Percentiles rank a stretch among this genome's conserved stretches.
Conservation (phyloP, 2,888 invertebrate genomes). For the Eupithecia abbreviata region DNA sequence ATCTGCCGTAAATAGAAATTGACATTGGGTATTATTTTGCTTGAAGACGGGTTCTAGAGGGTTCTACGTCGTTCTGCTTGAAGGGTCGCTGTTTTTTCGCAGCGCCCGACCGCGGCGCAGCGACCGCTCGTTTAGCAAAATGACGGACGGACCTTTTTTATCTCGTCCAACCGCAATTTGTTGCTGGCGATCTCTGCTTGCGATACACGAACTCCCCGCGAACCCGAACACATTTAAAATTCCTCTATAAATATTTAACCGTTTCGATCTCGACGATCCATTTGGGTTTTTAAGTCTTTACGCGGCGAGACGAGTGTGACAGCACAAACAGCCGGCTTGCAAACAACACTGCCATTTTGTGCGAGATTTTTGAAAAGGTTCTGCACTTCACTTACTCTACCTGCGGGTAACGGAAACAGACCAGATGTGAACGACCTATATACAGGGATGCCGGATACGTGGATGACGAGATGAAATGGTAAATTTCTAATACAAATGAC, state of each 20-base stretch:
- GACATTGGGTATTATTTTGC: constrained; percentile 69
- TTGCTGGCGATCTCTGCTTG: constrained; percentile 73
- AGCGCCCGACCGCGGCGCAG: constrained; percentile 59
- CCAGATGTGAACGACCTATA: constrained; percentile 4
- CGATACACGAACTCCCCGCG: constrained; percentile 69
- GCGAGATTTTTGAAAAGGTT: constrained; percentile 11
- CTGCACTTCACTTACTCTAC: constrained; percentile 5
- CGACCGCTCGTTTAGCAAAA: constrained; percentile 77
- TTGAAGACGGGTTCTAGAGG: constrained; percentile 45
- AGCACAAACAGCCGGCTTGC: constrained; percentile 2
- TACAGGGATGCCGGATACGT: not conserved
- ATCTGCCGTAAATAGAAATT: constrained; percentile 65
- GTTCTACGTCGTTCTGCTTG: constrained; percentile 17
- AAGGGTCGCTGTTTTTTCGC: constrained; percentile 60
- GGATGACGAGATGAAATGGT: not conserved
- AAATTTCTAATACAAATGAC: not conserved
- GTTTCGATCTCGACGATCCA: constrained; percentile 57
- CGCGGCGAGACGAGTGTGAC: constrained; percentile 19
- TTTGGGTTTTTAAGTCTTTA: constrained; percentile 52
- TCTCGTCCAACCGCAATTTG: constrained; percentile 81
- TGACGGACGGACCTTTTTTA: constrained; percentile 83
- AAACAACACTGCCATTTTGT: constrained; percentile 13
- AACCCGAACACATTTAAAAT: constrained; percentile 70
- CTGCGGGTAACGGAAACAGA: constrained; percentile 1
- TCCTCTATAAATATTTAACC: constrained; percentile 69